phyloP scores from a whole-genome alignment of 2,888 invertebrate species.

The Poecilobothrus nobilitatus region DNA sequence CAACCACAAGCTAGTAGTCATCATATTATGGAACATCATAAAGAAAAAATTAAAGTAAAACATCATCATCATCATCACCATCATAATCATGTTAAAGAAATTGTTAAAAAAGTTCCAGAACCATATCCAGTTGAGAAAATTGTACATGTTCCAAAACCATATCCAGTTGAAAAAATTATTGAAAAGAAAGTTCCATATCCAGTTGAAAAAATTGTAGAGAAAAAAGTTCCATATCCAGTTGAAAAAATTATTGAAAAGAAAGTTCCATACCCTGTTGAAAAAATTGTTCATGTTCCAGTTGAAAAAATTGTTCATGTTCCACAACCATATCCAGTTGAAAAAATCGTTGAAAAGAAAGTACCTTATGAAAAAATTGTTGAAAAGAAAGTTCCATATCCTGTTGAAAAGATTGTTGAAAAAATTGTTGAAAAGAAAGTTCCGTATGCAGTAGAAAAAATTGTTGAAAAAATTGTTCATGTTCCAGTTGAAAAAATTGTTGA shows the following conservation, averaged over 20 bases:
- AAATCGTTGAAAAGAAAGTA: constrained; percentile 37
- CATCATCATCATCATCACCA: constrained; percentile 60
- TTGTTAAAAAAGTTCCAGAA: constrained; percentile 49
- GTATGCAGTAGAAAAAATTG: constrained; percentile 41
- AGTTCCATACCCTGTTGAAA: constrained; percentile 45
- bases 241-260: constrained; percentile 39
- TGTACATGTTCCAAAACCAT: constrained; percentile 50
- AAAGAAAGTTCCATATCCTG: constrained; percentile 45
- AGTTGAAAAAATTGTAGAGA: constrained; percentile 36
- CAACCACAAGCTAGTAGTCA: constrained; percentile 9
- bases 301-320: constrained; percentile 47
- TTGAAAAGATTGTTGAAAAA: constrained; percentile 30
- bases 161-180: constrained; percentile 46
- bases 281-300: constrained; percentile 38
- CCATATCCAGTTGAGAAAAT: constrained; percentile 50
- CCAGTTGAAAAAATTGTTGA: constrained; percentile 32
- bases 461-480: constrained; percentile 44
- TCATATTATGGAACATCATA: constrained; percentile 25
- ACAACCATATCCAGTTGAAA: constrained; percentile 23
- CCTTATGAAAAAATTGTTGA: constrained; percentile 34
- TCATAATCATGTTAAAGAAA: constrained; percentile 54
- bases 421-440: constrained; percentile 42
- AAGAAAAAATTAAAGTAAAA: constrained; percentile 40
- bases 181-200: constrained; percentile 33
- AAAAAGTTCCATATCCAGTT: constrained; percentile 37